These are phyloP conservation scores for Coregonus clupeaformis DNA, from an alignment of 2,113 vertebrate genomes.

Conservation along the genomic window DNA sequence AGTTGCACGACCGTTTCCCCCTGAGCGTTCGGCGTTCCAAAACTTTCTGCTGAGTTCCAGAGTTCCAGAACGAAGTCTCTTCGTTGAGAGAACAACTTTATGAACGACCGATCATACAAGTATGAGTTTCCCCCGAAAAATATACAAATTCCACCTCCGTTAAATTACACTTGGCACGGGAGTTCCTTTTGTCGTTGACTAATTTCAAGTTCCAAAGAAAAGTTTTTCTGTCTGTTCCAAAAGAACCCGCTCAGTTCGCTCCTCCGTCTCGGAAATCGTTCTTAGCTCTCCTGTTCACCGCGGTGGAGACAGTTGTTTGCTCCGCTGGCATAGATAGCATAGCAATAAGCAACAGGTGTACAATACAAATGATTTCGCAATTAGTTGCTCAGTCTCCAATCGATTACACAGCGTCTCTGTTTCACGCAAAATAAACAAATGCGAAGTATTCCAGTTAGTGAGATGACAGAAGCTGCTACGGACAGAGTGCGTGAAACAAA, in stretches of 20 bases:
- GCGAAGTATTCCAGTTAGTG: background rate
- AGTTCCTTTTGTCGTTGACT: background rate
- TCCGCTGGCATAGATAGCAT: background rate
- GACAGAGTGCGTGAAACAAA: background rate
- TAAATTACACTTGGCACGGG: background rate
- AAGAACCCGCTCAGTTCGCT: background rate
- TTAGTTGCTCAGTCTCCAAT: background rate
- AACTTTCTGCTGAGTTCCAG: background rate
- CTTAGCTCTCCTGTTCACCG: background rate
- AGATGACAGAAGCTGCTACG: background rate
- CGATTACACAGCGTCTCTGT: background rate
- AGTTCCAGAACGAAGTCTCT: background rate
- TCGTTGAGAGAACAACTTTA: background rate
- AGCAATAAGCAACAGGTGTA: constrained; percentile 1
- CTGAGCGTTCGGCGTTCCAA: background rate
- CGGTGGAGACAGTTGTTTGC: background rate
- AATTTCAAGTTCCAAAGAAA: background rate
- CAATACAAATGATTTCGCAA: background rate
- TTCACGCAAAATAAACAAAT: background rate
- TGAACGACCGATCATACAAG: background rate
- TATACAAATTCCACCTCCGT: background rate
- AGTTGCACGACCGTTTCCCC: background rate
- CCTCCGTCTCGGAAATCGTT: background rate
- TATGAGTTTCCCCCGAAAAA: background rate
- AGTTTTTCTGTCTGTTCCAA: background rate